Evolutionary conservation across 2,113 vertebrate genomes (phyloP).

Genomic region (Macroglossus sobrinus): DNA sequence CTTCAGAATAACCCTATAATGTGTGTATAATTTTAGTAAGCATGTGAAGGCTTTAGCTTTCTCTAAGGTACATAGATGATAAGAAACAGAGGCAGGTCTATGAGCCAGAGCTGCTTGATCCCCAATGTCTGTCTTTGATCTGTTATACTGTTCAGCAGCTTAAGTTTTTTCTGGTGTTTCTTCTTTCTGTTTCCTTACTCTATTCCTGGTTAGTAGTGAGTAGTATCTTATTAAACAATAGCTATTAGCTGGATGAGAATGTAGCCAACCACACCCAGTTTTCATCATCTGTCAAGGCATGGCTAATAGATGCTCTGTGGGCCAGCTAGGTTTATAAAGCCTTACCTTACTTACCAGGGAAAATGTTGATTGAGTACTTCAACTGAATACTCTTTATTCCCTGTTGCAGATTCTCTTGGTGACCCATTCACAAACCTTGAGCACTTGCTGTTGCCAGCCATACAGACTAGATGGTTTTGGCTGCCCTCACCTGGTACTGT

Average conservation of each 20-base stretch:
- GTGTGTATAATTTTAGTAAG: not conserved
- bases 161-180: not conserved
- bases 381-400: not conserved
- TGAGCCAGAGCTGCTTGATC: not conserved
- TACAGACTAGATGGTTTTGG: not conserved
- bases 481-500: not conserved
- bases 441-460: not conserved
- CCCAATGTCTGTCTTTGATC: not conserved
- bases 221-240: not conserved
- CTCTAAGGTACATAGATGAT: not conserved
- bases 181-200: not conserved
- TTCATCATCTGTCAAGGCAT: not conserved
- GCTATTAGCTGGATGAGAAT: not conserved
- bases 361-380: accelerated
- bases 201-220: not conserved
- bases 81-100: not conserved
- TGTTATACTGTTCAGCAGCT: too few species aligned
- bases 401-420: not conserved
- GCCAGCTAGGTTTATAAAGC: not conserved
- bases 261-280: accelerated
- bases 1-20: too few species aligned
- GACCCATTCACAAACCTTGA: not conserved
- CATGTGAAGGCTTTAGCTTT: not conserved
- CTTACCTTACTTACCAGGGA: not conserved
- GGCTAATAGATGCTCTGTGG: too few species aligned